Conservation (phyloP, 2,797 vertebrate genomes). For the Mionectes olivaceus region DNA sequence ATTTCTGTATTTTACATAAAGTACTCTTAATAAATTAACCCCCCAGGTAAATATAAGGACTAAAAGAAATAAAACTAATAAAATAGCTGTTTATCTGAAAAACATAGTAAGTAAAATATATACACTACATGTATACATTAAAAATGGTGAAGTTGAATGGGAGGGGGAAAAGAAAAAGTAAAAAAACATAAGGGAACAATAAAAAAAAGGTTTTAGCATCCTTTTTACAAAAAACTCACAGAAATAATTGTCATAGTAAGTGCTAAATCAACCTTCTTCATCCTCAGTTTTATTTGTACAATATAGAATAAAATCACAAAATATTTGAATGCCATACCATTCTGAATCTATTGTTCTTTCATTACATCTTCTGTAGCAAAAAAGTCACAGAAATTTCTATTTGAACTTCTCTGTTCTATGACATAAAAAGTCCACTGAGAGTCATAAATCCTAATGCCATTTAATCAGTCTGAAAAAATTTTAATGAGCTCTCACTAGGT, state of each 20-base stretch:
- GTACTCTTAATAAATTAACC: neutral
- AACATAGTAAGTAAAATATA: neutral
- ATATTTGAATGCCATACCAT: neutral
- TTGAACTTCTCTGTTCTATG: slow-evolving; percentile 15
- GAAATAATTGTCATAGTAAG: neutral
- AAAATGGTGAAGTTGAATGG: neutral
- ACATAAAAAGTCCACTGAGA: slow-evolving; percentile 35
- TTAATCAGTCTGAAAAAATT: slow-evolving; percentile 59
- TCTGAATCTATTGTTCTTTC: neutral
- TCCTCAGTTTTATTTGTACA: neutral
- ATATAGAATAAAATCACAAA: neutral
- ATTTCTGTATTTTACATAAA: slow-evolving; percentile 19
- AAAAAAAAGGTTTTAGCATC: neutral
- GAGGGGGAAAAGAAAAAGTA: neutral
- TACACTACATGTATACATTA: neutral
- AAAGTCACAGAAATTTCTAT: neutral
- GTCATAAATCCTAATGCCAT: slow-evolving; percentile 52
- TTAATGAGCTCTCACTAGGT: slow-evolving; percentile 55
- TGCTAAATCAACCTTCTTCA: neutral
- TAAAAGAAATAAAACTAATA: neutral
- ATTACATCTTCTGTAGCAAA: neutral
- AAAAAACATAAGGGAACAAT: neutral
- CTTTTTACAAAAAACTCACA: neutral
- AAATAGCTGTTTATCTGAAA: neutral
- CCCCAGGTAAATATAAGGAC: neutral